phyloP scores from a whole-genome alignment of 2,113 vertebrate genomes.

The Polypterus senegalus region DNA sequence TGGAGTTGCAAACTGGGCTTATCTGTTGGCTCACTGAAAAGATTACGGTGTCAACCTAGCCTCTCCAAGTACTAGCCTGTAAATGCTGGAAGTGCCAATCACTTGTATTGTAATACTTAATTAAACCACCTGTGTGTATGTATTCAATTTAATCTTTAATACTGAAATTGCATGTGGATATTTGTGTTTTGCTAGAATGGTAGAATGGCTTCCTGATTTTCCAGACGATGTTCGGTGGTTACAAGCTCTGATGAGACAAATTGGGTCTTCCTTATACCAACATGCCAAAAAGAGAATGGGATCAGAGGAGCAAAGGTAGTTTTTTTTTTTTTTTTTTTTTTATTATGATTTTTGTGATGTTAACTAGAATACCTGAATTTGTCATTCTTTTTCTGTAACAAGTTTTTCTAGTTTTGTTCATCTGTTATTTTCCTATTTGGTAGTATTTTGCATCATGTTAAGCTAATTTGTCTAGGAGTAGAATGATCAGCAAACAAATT shows the following conservation, averaged over 20 bases:
- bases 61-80: no score
- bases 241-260: conserved; percentile 40
- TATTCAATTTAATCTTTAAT: neutral
- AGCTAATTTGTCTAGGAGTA: no score
- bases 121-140: no score
- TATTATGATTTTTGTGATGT: neutral
- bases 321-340: neutral
- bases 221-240: conserved; percentile 66
- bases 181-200: conserved; percentile 40
- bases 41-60: no score
- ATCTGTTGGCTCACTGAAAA: no score
- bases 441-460: no score
- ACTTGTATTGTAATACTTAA: no score
- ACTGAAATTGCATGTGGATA: neutral
- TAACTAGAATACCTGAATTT: neutral
- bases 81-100: no score
- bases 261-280: conserved; percentile 52
- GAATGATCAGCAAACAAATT: no score
- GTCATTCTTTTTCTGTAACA: neutral
- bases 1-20: no score
- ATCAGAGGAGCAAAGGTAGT: neutral
- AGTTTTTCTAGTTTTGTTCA: fast-evolving
- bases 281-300: conserved; percentile 43
- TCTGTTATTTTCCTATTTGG: neutral
- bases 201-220: conserved; percentile 79